Evolutionary conservation across 2,113 vertebrate species (phyloP).

Genomic region (Brachypteracias leptosomus): DNA sequence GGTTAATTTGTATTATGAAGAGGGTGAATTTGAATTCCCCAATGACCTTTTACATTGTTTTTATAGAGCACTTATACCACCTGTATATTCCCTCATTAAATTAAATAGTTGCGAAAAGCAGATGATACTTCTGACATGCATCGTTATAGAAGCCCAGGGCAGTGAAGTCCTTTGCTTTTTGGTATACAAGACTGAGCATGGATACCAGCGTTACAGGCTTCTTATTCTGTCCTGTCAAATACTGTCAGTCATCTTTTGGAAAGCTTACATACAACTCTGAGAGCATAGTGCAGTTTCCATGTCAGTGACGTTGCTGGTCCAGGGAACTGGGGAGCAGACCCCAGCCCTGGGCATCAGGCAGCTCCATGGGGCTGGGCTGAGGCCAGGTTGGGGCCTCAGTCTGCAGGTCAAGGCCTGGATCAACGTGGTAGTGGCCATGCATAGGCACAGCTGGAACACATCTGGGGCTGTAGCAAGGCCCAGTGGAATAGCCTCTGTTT

Average conservation of each 20-base stretch:
- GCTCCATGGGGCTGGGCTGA: not conserved
- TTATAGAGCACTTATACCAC: not conserved
- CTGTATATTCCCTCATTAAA: not conserved
- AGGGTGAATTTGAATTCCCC: not conserved
- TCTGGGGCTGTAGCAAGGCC: not conserved
- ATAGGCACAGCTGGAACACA: not conserved
- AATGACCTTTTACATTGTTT: not conserved
- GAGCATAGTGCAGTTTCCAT: not conserved
- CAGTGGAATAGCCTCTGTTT: fast-evolving
- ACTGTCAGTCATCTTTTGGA: not conserved
- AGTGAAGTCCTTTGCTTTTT: not conserved
- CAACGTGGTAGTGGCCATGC: fast-evolving
- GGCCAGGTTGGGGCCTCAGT: not conserved
- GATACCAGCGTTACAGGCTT: not conserved
- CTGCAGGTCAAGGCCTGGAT: fast-evolving
- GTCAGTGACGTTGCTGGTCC: not conserved
- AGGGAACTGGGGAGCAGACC: fast-evolving
- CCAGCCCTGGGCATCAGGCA: not conserved
- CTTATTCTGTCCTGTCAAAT: not conserved
- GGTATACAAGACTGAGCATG: not conserved
- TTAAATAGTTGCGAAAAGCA: not conserved
- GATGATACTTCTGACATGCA: not conserved
- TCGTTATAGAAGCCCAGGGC: not conserved
- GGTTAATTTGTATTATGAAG: not conserved
- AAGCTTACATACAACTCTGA: not conserved